Evolutionary conservation across 2,888 invertebrate genomes (phyloP).

Genomic region (Synanthedon tipuliformis): DNA sequence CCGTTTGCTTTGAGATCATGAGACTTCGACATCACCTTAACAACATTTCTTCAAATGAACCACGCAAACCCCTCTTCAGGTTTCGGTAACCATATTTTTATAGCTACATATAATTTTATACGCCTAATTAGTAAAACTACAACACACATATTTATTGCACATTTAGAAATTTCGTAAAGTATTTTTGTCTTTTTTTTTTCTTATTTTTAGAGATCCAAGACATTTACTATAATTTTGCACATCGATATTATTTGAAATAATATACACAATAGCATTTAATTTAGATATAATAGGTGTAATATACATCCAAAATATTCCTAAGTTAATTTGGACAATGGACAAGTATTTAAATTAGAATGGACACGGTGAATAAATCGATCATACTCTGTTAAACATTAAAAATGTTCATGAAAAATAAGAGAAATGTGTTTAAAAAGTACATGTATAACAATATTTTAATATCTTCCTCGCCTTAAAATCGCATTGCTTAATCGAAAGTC

Average conservation of each 20-base stretch:
- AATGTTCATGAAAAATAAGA: neutral
- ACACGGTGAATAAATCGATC: constrained; percentile 13
- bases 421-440: neutral
- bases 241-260: constrained; percentile 65
- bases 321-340: constrained; percentile 66
- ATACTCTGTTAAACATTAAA: neutral
- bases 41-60: constrained; percentile 9
- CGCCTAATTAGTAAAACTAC: constrained; percentile 69
- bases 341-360: constrained; percentile 53
- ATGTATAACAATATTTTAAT: neutral
- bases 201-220: constrained; percentile 70
- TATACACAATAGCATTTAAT: constrained; percentile 67
- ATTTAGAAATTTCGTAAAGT: constrained; percentile 71
- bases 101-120: constrained; percentile 50
- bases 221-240: constrained; percentile 71
- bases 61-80: neutral
- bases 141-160: constrained; percentile 72
- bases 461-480: too few relatives aligned
- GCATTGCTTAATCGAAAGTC: too few relatives aligned
- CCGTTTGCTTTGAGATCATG: constrained; percentile 56
- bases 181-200: constrained; percentile 63
- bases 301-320: constrained; percentile 69
- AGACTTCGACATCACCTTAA: constrained; percentile 17
- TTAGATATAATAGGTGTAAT: constrained; percentile 58
- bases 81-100: constrained; percentile 18